Evolutionary conservation across 2,797 vertebrate genomes (phyloP), one percentile per base, ranked within the genome.

Genomic region (Bovichtus diacanthus): DNA sequence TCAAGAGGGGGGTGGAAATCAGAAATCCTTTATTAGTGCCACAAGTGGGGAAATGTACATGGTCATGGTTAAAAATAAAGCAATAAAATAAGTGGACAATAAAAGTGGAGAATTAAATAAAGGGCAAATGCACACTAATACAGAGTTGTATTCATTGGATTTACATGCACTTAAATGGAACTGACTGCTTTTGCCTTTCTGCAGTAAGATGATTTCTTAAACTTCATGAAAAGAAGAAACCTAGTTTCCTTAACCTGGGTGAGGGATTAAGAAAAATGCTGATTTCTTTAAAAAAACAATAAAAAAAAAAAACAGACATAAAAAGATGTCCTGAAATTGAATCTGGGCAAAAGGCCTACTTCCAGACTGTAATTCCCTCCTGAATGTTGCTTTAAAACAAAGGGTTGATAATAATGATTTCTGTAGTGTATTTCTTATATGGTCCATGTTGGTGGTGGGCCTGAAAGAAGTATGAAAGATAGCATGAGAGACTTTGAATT

Each of bases 401-500:
- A 16, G 9, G 25, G 13, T 49, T 36, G 6, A 59, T 46, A 21
- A 23, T 18, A 31, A 23, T 50, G 3, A 15, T 18, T 41, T 53
- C 12, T 47, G 3, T 43, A 41, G n/a, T 19, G 6, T 68, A 9
- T 58, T 39, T 71, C 12, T 25, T 43, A n/a, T 23, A 16, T 29
- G 68, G 36, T 74, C 63, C 23, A 43, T 69, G 70, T 61, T 36
- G 29, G 9, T 68, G 49, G 29, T 39, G 58, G 11, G 47, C 53
- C 49, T 68, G 72, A 69, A 29, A 70, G 70, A 70, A 61, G 86
- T 62, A 62, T 90, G 88, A 87, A 84, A 81, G 87, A 72, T 53
- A 8, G 83, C 34, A 80, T 82, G 86, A 84, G 67, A 85, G 85
- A 56, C 36, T 64, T 71, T 65, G n/a, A 49, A 76, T 76, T 86